phyloP scores from a whole-genome alignment of 2,888 invertebrate genomes.

The Busseola fusca region DNA sequence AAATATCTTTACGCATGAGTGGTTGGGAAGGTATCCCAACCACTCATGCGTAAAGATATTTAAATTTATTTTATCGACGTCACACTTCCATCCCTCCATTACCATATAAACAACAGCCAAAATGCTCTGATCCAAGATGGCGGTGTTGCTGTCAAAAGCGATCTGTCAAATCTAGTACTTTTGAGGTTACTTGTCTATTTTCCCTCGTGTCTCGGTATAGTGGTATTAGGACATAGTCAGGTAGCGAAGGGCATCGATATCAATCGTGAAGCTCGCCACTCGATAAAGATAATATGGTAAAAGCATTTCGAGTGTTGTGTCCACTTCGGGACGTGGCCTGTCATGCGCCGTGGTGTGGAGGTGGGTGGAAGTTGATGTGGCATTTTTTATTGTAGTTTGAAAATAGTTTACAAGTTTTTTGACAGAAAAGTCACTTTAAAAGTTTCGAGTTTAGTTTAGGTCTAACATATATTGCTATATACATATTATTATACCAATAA shows the following conservation, averaged over 20 bases:
- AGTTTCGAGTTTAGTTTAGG: neutral
- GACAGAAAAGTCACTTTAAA: neutral
- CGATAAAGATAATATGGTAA: constrained; percentile 65
- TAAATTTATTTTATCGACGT: constrained; percentile 51
- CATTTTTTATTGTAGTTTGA: neutral
- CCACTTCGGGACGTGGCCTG: constrained; percentile 33
- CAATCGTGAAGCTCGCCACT: constrained; percentile 53
- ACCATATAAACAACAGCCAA: constrained; percentile 31
- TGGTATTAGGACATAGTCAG: constrained; percentile 28
- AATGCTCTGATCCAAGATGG: constrained; percentile 31
- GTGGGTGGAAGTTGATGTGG: constrained; percentile 39
- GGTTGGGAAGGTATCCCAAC: no score
- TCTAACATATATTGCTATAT: no score
- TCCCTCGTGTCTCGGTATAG: constrained; percentile 1
- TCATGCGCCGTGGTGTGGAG: constrained; percentile 6
- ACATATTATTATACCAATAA: neutral
- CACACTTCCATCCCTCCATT: constrained; percentile 43
- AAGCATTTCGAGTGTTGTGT: constrained; percentile 63
- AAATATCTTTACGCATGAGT: no score
- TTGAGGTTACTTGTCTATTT: neutral
- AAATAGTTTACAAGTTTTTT: neutral
- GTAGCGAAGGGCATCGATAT: constrained; percentile 51
- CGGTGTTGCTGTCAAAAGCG: constrained; percentile 1
- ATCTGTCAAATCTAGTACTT: constrained; percentile 3
- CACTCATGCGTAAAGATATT: constrained; percentile 43